phyloP scores from a whole-genome alignment of 2,113 vertebrate species.

The Corythornis madagascariensis region DNA sequence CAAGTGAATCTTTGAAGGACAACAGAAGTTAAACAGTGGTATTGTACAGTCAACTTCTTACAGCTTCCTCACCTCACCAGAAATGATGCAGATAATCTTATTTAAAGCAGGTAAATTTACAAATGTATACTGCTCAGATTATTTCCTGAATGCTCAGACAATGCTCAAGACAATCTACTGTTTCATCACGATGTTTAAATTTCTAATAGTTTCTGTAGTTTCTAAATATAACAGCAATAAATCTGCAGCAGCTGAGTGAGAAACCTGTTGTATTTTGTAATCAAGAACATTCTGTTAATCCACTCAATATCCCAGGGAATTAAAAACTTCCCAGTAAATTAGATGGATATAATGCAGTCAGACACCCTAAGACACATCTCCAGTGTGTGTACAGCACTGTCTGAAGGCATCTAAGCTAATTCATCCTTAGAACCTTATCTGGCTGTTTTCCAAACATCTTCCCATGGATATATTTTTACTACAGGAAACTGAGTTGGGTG shows the following conservation, averaged over 20 bases:
- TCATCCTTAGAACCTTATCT: background rate
- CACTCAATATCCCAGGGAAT: background rate
- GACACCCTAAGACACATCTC: background rate
- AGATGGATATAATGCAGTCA: background rate
- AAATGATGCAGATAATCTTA: background rate
- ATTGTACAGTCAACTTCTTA: background rate
- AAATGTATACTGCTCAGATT: background rate
- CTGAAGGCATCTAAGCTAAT: background rate
- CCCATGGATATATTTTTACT: background rate
- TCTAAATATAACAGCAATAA: background rate
- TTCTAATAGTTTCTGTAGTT: background rate
- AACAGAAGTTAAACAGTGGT: background rate
- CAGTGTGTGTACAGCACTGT: background rate
- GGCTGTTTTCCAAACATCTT: background rate
- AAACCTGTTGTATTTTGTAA: background rate
- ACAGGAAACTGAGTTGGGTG: background rate
- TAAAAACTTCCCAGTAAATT: background rate
- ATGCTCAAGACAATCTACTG: background rate
- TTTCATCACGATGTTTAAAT: background rate
- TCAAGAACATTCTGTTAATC: background rate
- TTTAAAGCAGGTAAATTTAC: background rate
- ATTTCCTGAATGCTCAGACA: background rate
- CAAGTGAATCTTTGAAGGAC: background rate
- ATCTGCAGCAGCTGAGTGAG: background rate
- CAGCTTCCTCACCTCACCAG: background rate